Conservation (phyloP, 2,113 vertebrate genomes). For the Salvelinus sp. region DNA sequence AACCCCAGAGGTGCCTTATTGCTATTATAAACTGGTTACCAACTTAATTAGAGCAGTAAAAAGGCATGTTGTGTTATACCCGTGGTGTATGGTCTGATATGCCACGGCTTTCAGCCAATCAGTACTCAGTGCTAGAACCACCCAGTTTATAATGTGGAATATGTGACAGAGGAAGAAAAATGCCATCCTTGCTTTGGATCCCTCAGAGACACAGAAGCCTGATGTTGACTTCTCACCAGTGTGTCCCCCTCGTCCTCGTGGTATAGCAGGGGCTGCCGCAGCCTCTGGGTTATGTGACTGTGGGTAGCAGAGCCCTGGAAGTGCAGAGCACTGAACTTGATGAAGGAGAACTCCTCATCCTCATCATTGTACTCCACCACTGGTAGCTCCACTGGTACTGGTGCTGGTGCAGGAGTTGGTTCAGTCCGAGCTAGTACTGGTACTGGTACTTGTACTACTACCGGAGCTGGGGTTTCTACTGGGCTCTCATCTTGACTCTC, state of each 20-base stretch:
- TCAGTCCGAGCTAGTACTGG: neutral
- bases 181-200: too few relatives aligned
- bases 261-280: slow-evolving; percentile 82
- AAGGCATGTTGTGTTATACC: too few relatives aligned
- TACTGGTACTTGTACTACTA: too few relatives aligned
- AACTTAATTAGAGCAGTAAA: too few relatives aligned
- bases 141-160: too few relatives aligned
- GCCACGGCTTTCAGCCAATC: too few relatives aligned
- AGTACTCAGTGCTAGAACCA: too few relatives aligned
- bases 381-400: neutral
- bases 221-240: slow-evolving; percentile 68
- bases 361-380: slow-evolving; percentile 67
- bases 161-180: too few relatives aligned
- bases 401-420: neutral
- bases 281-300: slow-evolving; percentile 72
- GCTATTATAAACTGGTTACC: too few relatives aligned
- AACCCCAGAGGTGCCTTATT: too few relatives aligned
- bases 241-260: slow-evolving; percentile 85
- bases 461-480: neutral
- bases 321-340: slow-evolving; percentile 81
- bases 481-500: neutral
- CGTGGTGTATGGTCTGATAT: too few relatives aligned
- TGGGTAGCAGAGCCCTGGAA: slow-evolving; percentile 83
- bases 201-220: neutral
- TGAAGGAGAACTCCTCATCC: slow-evolving; percentile 81